phyloP scores from a whole-genome alignment of 2,888 invertebrate genomes.

The Plagiodera versicolora region DNA sequence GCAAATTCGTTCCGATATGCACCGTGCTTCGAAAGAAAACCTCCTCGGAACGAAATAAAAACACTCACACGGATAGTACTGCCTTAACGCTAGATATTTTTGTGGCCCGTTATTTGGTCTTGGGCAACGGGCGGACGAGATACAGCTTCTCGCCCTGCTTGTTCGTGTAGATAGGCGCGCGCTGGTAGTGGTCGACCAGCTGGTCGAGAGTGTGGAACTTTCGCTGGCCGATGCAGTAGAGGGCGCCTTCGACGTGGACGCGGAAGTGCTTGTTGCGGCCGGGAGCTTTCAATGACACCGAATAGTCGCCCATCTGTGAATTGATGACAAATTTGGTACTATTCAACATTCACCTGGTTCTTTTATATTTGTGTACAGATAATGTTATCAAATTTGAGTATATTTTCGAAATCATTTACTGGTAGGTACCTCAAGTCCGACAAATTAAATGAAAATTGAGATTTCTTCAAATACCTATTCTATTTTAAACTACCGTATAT shows the following conservation, averaged over 20 bases:
- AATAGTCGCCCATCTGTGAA: conserved; percentile 95
- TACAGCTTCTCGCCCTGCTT: conserved; percentile 97
- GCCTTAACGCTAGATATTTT: conserved; percentile 30
- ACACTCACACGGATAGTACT: conserved; percentile 20
- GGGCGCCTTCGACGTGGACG: conserved; percentile 90
- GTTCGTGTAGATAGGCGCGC: conserved; percentile 98
- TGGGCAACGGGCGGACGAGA: conserved; percentile 90
- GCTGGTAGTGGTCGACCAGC: conserved; percentile 97
- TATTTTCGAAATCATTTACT: too few relatives aligned
- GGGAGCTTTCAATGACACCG: conserved; percentile 96
- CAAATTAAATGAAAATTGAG: too few relatives aligned
- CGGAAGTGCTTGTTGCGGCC: conserved; percentile 99
- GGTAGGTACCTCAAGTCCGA: too few relatives aligned
- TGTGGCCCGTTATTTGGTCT: conserved; percentile 52
- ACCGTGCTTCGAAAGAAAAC: too few relatives aligned
- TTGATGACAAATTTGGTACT: too few relatives aligned
- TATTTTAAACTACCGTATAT: too few relatives aligned
- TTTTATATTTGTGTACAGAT: too few relatives aligned
- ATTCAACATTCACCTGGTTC: too few relatives aligned
- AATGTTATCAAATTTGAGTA: too few relatives aligned
- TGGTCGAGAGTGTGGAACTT: conserved; percentile 95
- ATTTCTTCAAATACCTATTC: too few relatives aligned
- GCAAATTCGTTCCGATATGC: too few relatives aligned
- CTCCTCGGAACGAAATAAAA: too few relatives aligned
- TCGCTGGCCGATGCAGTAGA: conserved; percentile 97